These are phyloP conservation scores for Eira barbara DNA, from an alignment of 2,113 vertebrate species.

Conservation along the genomic window DNA sequence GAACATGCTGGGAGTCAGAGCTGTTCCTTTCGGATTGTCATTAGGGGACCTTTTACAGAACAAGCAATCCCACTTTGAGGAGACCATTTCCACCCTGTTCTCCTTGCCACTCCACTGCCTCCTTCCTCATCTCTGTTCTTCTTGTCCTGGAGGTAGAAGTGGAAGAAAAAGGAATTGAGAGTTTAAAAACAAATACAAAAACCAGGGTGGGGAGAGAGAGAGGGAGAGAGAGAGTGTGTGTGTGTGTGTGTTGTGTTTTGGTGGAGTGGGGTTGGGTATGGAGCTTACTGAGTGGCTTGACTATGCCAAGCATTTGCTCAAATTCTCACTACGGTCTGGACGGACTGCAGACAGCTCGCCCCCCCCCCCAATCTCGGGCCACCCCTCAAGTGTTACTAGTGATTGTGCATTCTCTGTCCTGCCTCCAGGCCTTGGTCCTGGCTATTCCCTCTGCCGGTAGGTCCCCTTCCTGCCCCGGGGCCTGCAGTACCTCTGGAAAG, in stretches of 20 bases:
- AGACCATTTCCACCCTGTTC: not conserved
- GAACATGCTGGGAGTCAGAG: not conserved
- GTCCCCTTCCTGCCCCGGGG: no score
- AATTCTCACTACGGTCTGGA: no score
- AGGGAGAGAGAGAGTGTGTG: not conserved
- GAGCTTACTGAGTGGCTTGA: no score
- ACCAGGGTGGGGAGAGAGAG: no score
- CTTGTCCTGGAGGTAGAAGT: not conserved
- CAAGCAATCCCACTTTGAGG: not conserved
- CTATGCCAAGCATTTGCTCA: no score
- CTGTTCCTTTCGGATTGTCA: not conserved
- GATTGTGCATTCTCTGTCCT: no score
- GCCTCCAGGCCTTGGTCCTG: no score
- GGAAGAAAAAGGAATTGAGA: not conserved
- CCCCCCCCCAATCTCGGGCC: no score
- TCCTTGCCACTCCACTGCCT: not conserved
- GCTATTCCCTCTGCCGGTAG: not conserved
- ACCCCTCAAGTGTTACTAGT: no score
- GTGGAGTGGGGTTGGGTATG: no score
- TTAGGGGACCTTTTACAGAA: not conserved
- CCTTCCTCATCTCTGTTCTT: not conserved
- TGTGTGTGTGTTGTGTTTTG: not conserved
- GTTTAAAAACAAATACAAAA: not conserved
- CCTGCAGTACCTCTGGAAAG: not conserved
- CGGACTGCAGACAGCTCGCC: no score